Percentiles rank a stretch among this genome's conserved stretches.
Evolutionary conservation across 2,888 invertebrate species (phyloP).

Genomic region (Cremastinae sp.): DNA sequence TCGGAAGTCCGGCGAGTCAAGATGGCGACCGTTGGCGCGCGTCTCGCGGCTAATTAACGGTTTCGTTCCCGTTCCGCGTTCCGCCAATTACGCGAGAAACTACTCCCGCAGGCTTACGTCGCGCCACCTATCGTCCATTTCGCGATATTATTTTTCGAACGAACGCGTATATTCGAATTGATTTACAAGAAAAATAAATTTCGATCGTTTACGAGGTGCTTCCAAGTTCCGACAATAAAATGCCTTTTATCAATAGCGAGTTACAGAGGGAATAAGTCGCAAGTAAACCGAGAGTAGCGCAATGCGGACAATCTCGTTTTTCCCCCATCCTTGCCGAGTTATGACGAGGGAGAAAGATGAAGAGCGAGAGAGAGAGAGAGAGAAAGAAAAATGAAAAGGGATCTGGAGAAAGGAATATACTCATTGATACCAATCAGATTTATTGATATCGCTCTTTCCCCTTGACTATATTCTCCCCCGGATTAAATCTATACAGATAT

Average conservation of each 20-base stretch:
- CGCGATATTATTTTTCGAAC: background rate
- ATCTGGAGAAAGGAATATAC: constrained; percentile 1
- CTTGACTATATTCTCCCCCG: constrained; percentile 23
- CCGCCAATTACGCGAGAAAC: no score
- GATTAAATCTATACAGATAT: constrained; percentile 32
- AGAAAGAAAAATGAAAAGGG: constrained; percentile 3
- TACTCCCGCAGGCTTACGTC: no score
- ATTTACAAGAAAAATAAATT: constrained; percentile 10
- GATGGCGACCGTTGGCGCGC: no score
- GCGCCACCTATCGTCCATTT: background rate
- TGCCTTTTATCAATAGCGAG: constrained; percentile 31
- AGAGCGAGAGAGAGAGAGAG: constrained; percentile 2
- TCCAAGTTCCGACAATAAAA: constrained; percentile 18
- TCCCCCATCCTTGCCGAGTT: constrained; percentile 16
- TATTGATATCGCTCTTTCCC: constrained; percentile 44
- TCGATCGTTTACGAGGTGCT: constrained; percentile 7
- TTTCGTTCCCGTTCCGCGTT: no score
- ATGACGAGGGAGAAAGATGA: background rate
- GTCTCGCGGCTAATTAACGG: no score
- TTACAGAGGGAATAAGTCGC: background rate
- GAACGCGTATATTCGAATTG: background rate
- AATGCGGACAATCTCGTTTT: constrained; percentile 44
- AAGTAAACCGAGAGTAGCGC: constrained; percentile 20
- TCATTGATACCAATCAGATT: constrained; percentile 54
- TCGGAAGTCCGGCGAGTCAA: no score